Conservation (phyloP, 1,140 invertebrate genomes). For the Drosophila ironensis region DNA sequence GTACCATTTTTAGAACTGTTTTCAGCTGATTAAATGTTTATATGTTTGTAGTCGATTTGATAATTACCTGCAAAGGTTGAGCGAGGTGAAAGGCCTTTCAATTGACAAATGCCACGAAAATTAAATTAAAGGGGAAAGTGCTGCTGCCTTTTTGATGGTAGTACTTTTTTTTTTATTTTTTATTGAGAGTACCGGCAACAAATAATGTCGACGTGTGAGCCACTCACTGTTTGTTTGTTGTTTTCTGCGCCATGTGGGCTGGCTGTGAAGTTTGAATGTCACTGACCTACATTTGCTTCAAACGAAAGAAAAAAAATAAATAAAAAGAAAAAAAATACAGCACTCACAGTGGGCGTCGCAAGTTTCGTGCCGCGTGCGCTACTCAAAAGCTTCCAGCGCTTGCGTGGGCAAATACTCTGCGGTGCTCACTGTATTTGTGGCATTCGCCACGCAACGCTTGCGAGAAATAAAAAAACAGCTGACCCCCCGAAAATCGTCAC, state of each 20-base stretch:
- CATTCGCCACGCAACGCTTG: conserved; percentile 46
- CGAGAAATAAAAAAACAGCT: conserved; percentile 34
- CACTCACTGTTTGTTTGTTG: background rate
- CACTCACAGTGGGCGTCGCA: conserved; percentile 1
- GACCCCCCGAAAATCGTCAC: background rate
- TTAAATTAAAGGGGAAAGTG: background rate
- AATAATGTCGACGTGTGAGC: background rate
- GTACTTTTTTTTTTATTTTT: too few species aligned
- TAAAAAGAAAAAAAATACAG: conserved; percentile 49
- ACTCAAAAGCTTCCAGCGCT: background rate
- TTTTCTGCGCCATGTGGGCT: conserved; percentile 30
- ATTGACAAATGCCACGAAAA: background rate
- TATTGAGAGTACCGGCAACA: background rate
- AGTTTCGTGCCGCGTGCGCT: background rate
- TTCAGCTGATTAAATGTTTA: background rate
- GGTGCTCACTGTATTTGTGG: conserved; percentile 8
- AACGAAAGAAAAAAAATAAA: too few species aligned
- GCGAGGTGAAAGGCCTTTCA: conserved; percentile 14
- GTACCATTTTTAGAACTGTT: background rate
- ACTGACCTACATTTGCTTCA: conserved; percentile 77
- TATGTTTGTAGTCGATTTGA: background rate
- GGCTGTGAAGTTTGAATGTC: conserved; percentile 61
- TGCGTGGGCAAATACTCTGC: conserved; percentile 6
- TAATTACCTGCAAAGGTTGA: background rate
- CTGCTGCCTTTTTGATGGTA: background rate